A percentile compares a stretch with the other conserved stretches of the same genome.
phyloP scores from a whole-genome alignment of 1,140 invertebrate genomes.

The Sweltsa coloradensis region DNA sequence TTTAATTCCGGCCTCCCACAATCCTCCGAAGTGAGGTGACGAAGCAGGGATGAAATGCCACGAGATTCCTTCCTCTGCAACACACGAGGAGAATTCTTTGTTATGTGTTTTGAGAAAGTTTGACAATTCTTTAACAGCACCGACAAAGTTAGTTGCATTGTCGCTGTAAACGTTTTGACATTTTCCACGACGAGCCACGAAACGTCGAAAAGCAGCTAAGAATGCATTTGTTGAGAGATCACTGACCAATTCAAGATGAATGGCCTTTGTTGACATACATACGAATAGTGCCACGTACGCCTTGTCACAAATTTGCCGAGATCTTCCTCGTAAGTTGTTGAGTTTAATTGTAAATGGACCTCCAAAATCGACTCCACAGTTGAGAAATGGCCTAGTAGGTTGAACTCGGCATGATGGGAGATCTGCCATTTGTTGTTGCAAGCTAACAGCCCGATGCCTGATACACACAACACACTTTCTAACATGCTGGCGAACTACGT shows the following conservation, averaged over 20 bases:
- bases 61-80: slow-evolving; percentile 7
- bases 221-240: slow-evolving; percentile 28
- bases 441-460: neutral
- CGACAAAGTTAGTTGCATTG: slow-evolving; percentile 28
- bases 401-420: slow-evolving; percentile 21
- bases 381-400: slow-evolving; percentile 20
- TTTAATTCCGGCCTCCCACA: slow-evolving; percentile 22
- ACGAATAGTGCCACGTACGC: slow-evolving; percentile 31
- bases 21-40: slow-evolving; percentile 21
- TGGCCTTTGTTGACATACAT: slow-evolving; percentile 30
- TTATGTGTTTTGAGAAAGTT: neutral
- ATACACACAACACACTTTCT: slow-evolving; percentile 11
- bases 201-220: slow-evolving; percentile 27
- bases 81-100: neutral
- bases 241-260: slow-evolving; percentile 30
- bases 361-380: slow-evolving; percentile 28
- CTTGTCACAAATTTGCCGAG: slow-evolving; percentile 25
- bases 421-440: slow-evolving; percentile 22
- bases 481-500: too few species aligned
- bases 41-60: slow-evolving; percentile 22
- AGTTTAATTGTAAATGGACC: slow-evolving; percentile 28
- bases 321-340: slow-evolving; percentile 15
- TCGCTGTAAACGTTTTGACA: slow-evolving; percentile 25
- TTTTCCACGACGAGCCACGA: slow-evolving; percentile 26
- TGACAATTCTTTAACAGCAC: slow-evolving; percentile 13